Conservation (phyloP, 2,797 vertebrate species). For the Adelosebastes latens region DNA sequence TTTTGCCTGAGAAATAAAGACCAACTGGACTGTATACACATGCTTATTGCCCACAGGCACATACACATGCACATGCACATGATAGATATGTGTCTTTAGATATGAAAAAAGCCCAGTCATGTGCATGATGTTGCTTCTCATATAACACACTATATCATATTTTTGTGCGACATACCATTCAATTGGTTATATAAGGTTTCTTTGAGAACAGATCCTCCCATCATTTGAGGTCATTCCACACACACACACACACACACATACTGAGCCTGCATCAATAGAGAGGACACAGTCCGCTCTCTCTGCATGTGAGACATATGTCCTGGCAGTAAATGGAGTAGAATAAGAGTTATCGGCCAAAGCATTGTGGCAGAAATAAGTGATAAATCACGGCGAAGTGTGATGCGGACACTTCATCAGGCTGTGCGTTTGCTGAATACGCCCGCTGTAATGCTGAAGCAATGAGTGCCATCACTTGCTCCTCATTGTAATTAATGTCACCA, state of each 20-base stretch:
- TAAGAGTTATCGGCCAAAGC: slow-evolving; percentile 54
- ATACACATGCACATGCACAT: background rate
- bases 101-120: background rate
- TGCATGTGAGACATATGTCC: slow-evolving; percentile 24
- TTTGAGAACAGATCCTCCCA: slow-evolving; percentile 5
- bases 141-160: background rate
- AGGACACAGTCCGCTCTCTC: slow-evolving; percentile 8
- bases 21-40: slow-evolving; percentile 11
- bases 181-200: slow-evolving; percentile 18
- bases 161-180: slow-evolving; percentile 1
- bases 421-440: slow-evolving; percentile 57
- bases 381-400: slow-evolving; percentile 60
- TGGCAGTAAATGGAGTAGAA: slow-evolving; percentile 48
- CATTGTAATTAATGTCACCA: slow-evolving; percentile 72
- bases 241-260: background rate
- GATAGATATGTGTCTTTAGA: slow-evolving; percentile 10
- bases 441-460: slow-evolving; percentile 46
- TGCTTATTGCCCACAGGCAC: slow-evolving; percentile 7
- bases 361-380: slow-evolving; percentile 67
- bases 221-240: slow-evolving; percentile 24
- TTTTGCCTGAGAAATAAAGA: slow-evolving; percentile 9
- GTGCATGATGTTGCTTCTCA: background rate
- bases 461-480: slow-evolving; percentile 54
- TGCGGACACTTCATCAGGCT: slow-evolving; percentile 70
- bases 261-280: slow-evolving; percentile 7